phyloP scores from a whole-genome alignment of 2,888 invertebrate species.

The Diarsia brunnea region DNA sequence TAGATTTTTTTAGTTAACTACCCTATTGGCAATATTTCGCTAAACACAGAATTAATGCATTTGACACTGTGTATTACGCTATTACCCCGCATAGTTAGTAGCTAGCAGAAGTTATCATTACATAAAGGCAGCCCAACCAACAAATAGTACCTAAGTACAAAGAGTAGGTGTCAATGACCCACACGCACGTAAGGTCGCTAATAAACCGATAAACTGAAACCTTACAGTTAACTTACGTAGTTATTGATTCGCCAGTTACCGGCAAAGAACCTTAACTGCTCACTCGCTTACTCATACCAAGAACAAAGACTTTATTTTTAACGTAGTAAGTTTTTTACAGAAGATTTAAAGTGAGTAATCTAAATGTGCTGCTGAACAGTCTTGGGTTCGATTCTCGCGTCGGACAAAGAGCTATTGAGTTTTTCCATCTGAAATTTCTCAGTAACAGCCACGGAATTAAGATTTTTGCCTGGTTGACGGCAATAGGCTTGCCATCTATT shows the following conservation, averaged over 20 bases:
- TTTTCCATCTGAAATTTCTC: too few species aligned
- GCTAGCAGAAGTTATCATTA: not conserved
- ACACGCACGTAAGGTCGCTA: constrained; percentile 65
- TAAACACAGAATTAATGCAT: not conserved
- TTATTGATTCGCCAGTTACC: constrained; percentile 67
- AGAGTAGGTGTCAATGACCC: constrained; percentile 62
- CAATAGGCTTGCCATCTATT: too few species aligned
- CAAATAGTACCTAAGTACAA: not conserved
- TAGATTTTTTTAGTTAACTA: too few species aligned
- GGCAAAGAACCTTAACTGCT: constrained; percentile 30
- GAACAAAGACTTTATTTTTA: constrained; percentile 7
- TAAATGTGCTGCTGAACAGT: constrained; percentile 2
- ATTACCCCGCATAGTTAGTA: not conserved
- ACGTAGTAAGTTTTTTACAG: not conserved
- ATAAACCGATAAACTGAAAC: constrained; percentile 70
- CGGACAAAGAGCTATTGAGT: too few species aligned
- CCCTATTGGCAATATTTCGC: too few species aligned
- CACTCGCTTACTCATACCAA: constrained; percentile 4
- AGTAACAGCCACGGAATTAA: too few species aligned
- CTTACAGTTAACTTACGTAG: constrained; percentile 54
- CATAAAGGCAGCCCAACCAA: constrained; percentile 5
- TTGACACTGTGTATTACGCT: not conserved
- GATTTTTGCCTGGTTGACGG: too few species aligned
- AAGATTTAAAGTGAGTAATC: not conserved
- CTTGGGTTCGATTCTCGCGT: too few species aligned